Percentiles rank a stretch among this genome's conserved stretches.
Evolutionary conservation across 2,113 vertebrate species (phyloP).

Genomic region (Trogon surrucura): DNA sequence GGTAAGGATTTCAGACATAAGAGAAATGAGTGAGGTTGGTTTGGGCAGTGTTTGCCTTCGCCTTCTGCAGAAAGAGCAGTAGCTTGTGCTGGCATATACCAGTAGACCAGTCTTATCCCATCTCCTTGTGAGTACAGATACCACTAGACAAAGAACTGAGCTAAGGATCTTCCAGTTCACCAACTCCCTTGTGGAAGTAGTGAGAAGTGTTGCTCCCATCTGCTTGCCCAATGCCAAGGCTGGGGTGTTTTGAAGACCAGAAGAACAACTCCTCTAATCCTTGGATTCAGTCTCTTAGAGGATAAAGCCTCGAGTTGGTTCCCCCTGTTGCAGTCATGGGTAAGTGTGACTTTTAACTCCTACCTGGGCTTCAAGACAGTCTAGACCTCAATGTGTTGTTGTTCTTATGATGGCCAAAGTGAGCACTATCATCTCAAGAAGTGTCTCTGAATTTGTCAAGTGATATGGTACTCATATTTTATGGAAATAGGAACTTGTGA

Average conservation of each 20-base stretch:
- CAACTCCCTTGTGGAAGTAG: fast-evolving
- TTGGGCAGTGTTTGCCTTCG: background rate
- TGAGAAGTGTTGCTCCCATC: background rate
- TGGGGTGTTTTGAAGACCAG: background rate
- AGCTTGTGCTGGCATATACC: background rate
- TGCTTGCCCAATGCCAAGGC: no score
- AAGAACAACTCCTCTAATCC: background rate
- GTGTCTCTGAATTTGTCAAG: background rate
- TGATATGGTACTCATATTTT: background rate
- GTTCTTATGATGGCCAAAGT: background rate
- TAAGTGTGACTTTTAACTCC: background rate
- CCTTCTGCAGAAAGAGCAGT: background rate
- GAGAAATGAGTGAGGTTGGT: background rate
- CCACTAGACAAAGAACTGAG: background rate
- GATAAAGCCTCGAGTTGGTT: background rate
- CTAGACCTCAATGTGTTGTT: background rate
- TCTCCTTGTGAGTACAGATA: background rate
- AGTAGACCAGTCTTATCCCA: background rate
- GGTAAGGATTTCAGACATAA: background rate
- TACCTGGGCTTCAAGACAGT: background rate
- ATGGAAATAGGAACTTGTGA: background rate
- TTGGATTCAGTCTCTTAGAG: background rate
- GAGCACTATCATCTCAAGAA: background rate
- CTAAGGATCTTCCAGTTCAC: background rate
- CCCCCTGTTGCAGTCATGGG: background rate